Base-by-base conservation (phyloP, 2,888 invertebrate species). In the Gymnosoma rotundatum region DNA sequence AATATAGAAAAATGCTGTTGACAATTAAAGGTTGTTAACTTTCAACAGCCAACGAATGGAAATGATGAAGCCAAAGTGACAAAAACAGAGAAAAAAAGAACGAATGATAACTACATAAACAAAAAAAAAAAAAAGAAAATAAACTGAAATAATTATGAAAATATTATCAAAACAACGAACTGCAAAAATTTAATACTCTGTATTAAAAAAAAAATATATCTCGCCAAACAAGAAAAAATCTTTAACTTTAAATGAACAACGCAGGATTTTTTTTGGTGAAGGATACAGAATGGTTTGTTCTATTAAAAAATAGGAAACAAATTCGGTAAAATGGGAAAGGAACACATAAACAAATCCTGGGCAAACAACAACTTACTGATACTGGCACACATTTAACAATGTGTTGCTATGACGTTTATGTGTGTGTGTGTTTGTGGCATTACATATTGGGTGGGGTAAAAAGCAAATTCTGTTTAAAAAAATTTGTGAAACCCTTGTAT, bases 1-100 rank as follows among this genome's bases (percentile, higher is more conserved):
- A 52, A 3, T 16, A 61, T n/a, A 72, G 38, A 32, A 54, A 45
- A 8, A 63, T 69, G 36, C 61, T 81, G 74, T 75, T 81, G 74
- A 82, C 81, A 82, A 82, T 76, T 82, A 82, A 81, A 82, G 58
- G 75, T 76, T 70, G 70, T 70, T 82, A 82, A 75, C 81, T 76
- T 75, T 70, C 69, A 79, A 60, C 72, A 73, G 50, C 58, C 79
- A 72, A 52, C 72, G 20, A 79, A 73, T 75, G 74, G 75, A 81
- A 64, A 73, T 82, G 73, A 79, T 66, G 66, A 79, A 66, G 64
- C 58, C 32, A 60, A 64, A 76, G 70, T 76, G 81, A 82, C 75
- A 76, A 82, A 81, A 76, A 64, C 79, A 79, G 45, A n/a, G 60
- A 61, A 76, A 56, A 20, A 20, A n/a, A 72, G 58, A 66, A 20